A percentile compares a stretch with the other conserved stretches of the same genome.
Conservation (phyloP, 2,797 vertebrate species). For the Myripristis jacobus region DNA sequence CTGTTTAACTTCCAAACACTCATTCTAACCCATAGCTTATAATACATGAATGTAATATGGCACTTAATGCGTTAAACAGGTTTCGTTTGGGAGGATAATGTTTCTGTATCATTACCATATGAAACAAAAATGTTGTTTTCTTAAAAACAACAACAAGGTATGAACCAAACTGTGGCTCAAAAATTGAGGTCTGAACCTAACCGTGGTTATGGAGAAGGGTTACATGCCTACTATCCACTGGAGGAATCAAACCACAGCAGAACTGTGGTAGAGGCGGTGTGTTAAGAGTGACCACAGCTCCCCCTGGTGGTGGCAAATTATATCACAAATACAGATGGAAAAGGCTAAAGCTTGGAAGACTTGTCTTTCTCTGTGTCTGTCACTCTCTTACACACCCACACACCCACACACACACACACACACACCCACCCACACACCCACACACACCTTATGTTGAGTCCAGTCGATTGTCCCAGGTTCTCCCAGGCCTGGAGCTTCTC, state of each 20-base stretch:
- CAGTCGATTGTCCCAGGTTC: slow-evolving; percentile 88
- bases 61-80: no score
- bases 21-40: no score
- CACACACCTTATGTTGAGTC: slow-evolving; percentile 90
- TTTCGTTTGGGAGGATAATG: no score
- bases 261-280: slow-evolving; percentile 33
- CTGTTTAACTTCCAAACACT: no score
- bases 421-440: neutral
- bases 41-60: no score
- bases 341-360: neutral
- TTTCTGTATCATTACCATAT: no score
- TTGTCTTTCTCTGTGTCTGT: no score
- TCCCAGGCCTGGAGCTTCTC: slow-evolving; percentile 92
- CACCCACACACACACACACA: neutral
- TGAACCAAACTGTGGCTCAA: no score
- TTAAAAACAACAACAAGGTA: no score
- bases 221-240: neutral
- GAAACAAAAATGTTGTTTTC: no score
- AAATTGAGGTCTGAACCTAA: no score
- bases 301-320: slow-evolving; percentile 57
- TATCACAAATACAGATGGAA: neutral
- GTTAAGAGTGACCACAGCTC: slow-evolving; percentile 58
- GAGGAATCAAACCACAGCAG: slow-evolving; percentile 35
- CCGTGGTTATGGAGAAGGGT: no score
- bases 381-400: neutral